Evolutionary conservation across 92 coral and sea anemone genomes (phyloP), one percentile per base, ranked within the genome.

Genomic region (Virgularia gustaviana): DNA sequence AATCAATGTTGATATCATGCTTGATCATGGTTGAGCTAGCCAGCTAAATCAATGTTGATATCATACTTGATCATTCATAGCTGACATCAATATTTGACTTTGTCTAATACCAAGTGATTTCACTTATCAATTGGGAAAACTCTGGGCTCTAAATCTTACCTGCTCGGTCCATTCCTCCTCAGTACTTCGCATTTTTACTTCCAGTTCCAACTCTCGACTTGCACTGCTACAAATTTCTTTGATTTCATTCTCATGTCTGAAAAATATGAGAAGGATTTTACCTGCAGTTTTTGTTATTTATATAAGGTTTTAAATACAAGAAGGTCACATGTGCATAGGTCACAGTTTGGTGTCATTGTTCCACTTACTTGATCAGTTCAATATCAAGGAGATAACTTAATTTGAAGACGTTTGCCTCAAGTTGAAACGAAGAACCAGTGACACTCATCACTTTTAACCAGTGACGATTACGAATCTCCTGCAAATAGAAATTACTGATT

Each of bases 401-500:
- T 70, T 89, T 94, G 49, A 94, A 94, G 79, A 94, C 90, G 82
- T 94, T 91, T 9, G 99, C 99, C 63, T 94, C 99, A 47, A 94
- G 90, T 53, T 87, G 99, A 63, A 94, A 94, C 0, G 99, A 94
- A 2, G 99, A 94, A 15, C 99, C 99, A 22, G 99, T 94, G 28
- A 94, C 99, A 62, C 99, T 94, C 99, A 94, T 94, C 20, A 94
- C 99, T 63, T 94, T 96, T 52, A 94, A 87, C 99, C 99, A 94
- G 57, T 94, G 99, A 24, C 99, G 99, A 73, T 94, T 94, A 35
- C 99, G 99, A 63, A 94, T 94, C 57, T 94, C 99, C 99, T 94
- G 70, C 8, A 57, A 55, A 53, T 0, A n/a, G 5, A 65, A 43
- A 0, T 18, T n/a, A 77, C 10, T 24, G 2, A n/a, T n/a, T n/a